Evolutionary conservation across 1,140 invertebrate genomes (phyloP).

Genomic region (Lepidotrigona ventralis): DNA sequence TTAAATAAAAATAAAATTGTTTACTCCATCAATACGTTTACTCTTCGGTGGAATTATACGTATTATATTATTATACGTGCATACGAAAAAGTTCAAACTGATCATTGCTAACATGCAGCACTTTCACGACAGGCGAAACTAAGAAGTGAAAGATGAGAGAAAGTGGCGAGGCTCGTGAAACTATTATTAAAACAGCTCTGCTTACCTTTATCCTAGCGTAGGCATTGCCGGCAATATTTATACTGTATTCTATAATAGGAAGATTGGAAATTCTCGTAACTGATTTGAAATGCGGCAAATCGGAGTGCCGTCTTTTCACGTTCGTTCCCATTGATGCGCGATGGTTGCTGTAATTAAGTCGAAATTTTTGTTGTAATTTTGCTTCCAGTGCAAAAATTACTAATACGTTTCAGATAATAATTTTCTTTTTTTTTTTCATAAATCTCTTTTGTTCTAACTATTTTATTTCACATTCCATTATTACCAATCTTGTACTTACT

Average conservation of each 20-base stretch:
- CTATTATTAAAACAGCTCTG: neutral
- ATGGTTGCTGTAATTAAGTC: constrained; percentile 21
- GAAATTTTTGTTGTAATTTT: neutral
- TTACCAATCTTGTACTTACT: neutral
- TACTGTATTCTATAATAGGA: constrained; percentile 86
- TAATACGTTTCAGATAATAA: neutral
- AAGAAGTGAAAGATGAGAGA: constrained; percentile 14
- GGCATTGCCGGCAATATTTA: constrained; percentile 84
- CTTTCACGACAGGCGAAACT: neutral
- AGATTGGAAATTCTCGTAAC: constrained; percentile 85
- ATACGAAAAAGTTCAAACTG: neutral
- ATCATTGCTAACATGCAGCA: neutral
- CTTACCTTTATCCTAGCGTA: constrained; percentile 86
- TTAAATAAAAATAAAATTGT: too few relatives aligned
- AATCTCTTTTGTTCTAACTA: neutral
- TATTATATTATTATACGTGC: too few relatives aligned
- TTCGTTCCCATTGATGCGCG: constrained; percentile 65
- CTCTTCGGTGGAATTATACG: neutral
- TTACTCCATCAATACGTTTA: too few relatives aligned
- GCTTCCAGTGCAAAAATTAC: neutral
- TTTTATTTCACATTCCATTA: neutral
- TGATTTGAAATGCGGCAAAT: constrained; percentile 83
- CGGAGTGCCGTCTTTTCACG: constrained; percentile 67
- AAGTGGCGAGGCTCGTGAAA: neutral
- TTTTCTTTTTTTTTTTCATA: neutral